Evolutionary conservation across 2,888 invertebrate species (phyloP).

Genomic region (Campopleginae sp.): DNA sequence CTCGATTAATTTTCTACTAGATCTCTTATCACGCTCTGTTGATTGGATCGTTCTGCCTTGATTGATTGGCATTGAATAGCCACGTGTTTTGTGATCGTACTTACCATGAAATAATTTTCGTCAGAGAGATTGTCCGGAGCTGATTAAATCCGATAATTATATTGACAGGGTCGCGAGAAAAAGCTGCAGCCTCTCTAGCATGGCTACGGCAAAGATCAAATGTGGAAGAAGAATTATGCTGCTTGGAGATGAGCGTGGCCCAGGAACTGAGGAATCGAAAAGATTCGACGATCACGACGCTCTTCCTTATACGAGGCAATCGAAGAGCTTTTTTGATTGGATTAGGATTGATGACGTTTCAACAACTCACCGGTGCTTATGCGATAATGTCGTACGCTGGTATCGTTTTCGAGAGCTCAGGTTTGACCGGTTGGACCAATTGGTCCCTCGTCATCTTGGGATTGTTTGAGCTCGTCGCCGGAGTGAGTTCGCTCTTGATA

Average conservation of each 20-base stretch:
- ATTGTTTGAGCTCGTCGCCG: constrained; percentile 4
- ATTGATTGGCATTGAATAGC: not conserved
- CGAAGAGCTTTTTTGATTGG: constrained; percentile 26
- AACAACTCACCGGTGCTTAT: constrained; percentile 25
- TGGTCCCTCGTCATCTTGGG: constrained; percentile 55
- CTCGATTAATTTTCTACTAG: not conserved
- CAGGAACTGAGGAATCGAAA: constrained; percentile 3
- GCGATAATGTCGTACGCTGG: constrained; percentile 51
- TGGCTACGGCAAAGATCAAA: constrained; percentile 37
- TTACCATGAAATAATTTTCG: not conserved
- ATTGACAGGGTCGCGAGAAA: constrained; percentile 24
- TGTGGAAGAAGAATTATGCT: constrained; percentile 17
- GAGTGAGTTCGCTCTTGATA: constrained; percentile 12
- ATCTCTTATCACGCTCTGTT: not conserved
- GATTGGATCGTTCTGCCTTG: not conserved
- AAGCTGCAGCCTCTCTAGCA: constrained; percentile 24
- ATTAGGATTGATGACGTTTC: constrained; percentile 17
- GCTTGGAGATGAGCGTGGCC: constrained; percentile 8
- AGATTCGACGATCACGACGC: not conserved
- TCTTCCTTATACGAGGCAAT: constrained; percentile 1
- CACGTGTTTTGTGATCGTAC: not conserved
- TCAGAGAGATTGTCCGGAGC: not conserved
- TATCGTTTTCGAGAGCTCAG: constrained; percentile 46
- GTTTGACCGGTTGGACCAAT: constrained; percentile 28
- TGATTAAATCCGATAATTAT: not conserved